These are phyloP conservation scores for Myathropa florea DNA, from an alignment of 2,888 invertebrate genomes.

Conservation along the genomic window DNA sequence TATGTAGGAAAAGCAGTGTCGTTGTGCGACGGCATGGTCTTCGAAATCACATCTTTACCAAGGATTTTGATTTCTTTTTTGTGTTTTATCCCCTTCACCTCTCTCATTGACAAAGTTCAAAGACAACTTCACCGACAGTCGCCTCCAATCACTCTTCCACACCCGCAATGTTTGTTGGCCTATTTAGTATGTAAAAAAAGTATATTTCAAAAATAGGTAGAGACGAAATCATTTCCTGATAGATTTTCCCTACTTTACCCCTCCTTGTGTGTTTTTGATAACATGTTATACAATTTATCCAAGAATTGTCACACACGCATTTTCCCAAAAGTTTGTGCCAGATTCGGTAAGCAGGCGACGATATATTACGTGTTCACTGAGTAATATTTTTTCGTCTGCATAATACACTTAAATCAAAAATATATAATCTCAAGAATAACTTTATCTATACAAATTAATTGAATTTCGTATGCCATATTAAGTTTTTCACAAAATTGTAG, in stretches of 20 bases:
- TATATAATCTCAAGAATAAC: too few relatives aligned
- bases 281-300: constrained; percentile 42
- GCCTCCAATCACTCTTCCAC: constrained; percentile 24
- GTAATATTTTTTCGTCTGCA: too few relatives aligned
- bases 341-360: neutral
- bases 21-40: constrained; percentile 18
- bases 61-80: constrained; percentile 47
- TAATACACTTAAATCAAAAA: too few relatives aligned
- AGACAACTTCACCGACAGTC: constrained; percentile 24
- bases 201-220: constrained; percentile 12
- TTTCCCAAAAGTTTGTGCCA: constrained; percentile 19
- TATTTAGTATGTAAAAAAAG: constrained; percentile 25
- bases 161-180: constrained; percentile 34
- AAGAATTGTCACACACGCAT: constrained; percentile 34
- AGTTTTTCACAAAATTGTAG: neutral
- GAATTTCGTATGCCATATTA: neutral
- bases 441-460: too few relatives aligned
- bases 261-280: constrained; percentile 23
- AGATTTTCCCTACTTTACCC: neutral
- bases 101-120: constrained; percentile 44
- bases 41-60: constrained; percentile 45
- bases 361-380: neutral
- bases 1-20: constrained; percentile 54
- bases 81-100: neutral
- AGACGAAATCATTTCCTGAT: constrained; percentile 11